These are phyloP conservation scores for Cossypha niveicapilla DNA, from an alignment of 2,797 vertebrate genomes.

Conservation along the genomic window DNA sequence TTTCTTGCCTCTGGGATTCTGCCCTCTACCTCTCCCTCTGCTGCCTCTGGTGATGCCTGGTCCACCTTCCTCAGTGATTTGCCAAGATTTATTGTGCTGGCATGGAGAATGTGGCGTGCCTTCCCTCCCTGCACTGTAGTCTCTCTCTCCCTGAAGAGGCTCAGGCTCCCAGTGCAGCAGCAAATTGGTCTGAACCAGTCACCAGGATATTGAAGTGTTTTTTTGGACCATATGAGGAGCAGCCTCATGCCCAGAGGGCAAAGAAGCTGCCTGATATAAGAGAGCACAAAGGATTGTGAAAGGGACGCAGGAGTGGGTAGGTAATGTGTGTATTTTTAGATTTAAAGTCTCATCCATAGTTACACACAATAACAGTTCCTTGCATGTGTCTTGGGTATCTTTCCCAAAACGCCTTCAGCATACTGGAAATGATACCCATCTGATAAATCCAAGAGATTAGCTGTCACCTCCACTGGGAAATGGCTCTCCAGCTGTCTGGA, in stretches of 20 bases:
- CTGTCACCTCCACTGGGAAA: not conserved
- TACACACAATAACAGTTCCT: not conserved
- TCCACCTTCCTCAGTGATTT: not conserved
- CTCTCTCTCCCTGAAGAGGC: not conserved
- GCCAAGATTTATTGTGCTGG: not conserved
- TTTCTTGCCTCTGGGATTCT: not conserved
- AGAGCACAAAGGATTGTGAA: not conserved
- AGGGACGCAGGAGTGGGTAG: not conserved
- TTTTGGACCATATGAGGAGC: not conserved
- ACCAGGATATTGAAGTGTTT: not conserved
- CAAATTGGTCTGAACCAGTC: not conserved
- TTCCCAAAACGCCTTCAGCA: not conserved
- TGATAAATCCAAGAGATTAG: not conserved
- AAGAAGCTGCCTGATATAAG: not conserved
- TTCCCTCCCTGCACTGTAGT: not conserved
- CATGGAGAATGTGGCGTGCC: fast-evolving
- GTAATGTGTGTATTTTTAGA: not conserved
- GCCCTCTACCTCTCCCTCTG: not conserved
- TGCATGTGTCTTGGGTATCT: not conserved
- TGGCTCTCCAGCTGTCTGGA: not conserved
- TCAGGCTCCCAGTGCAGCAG: not conserved
- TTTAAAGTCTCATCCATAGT: not conserved
- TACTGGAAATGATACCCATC: not conserved
- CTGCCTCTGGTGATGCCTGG: not conserved
- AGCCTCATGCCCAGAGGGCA: not conserved